These are phyloP conservation scores for Leptopterna dolabrata DNA, from an alignment of 2,888 invertebrate species.

Conservation along the genomic window DNA sequence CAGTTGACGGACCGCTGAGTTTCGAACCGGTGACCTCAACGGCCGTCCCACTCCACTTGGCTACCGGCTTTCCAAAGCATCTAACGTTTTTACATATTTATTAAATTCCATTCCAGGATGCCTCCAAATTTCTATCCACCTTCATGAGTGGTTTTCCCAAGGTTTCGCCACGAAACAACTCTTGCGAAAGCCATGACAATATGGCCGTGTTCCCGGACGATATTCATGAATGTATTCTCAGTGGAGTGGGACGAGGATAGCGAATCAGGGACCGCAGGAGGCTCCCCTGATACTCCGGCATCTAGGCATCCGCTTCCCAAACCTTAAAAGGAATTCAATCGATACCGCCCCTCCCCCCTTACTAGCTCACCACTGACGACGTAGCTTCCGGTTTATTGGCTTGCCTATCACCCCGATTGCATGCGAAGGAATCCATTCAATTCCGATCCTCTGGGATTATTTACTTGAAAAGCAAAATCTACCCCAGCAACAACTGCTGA, in stretches of 20 bases:
- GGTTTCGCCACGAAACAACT: neutral
- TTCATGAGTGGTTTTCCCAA: neutral
- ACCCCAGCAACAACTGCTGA: neutral
- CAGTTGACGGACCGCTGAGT: too few species aligned
- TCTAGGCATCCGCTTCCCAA: slow-evolving; percentile 4
- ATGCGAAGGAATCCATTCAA: slow-evolving; percentile 49
- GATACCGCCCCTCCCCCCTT: neutral
- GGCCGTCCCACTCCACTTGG: too few species aligned
- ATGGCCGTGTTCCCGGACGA: neutral
- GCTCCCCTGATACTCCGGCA: neutral
- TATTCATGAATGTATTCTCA: neutral
- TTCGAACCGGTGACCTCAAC: too few species aligned
- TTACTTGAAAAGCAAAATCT: neutral
- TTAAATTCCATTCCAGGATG: neutral
- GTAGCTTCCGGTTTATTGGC: slow-evolving; percentile 46
- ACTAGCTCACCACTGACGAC: neutral
- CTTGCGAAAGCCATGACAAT: neutral
- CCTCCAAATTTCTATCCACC: neutral
- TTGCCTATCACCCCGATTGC: slow-evolving; percentile 49
- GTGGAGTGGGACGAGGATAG: neutral
- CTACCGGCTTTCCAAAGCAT: too few species aligned
- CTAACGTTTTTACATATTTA: too few species aligned
- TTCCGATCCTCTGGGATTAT: slow-evolving; percentile 21
- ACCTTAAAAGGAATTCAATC: slow-evolving; percentile 43
- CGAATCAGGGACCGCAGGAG: slow-evolving; percentile 4